A percentile compares a stretch with the other conserved stretches of the same genome.
Conservation (phyloP, 2,888 invertebrate genomes). For the Orthonevra nobilis region DNA sequence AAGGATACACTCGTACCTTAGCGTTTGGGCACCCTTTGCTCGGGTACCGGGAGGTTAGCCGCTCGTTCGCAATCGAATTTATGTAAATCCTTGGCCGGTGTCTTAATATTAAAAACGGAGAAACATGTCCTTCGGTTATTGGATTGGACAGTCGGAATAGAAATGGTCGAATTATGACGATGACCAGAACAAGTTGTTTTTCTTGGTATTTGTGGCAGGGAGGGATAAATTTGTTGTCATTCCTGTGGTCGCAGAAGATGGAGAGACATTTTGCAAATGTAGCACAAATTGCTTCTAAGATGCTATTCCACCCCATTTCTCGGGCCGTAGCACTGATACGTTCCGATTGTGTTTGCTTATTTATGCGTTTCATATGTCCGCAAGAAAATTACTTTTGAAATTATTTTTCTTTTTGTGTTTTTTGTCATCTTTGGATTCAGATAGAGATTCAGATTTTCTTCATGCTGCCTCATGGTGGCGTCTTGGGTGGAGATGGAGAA, state of each 20-base stretch:
- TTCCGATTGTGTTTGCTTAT: constrained; percentile 69
- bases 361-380: constrained; percentile 70
- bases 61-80: constrained; percentile 66
- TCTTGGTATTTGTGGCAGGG: constrained; percentile 11
- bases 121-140: constrained; percentile 73
- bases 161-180: constrained; percentile 75
- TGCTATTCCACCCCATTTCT: constrained; percentile 71
- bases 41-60: no score
- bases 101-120: constrained; percentile 70
- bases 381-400: constrained; percentile 69
- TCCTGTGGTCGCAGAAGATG: constrained; percentile 22
- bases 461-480: constrained; percentile 29
- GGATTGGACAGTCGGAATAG: constrained; percentile 74
- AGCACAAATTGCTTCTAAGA: constrained; percentile 70
- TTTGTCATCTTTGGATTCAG: constrained; percentile 28
- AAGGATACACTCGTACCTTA: constrained; percentile 17
- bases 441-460: no score
- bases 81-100: constrained; percentile 70
- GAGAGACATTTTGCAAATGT: constrained; percentile 69
- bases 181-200: constrained; percentile 61
- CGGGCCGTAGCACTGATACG: constrained; percentile 59
- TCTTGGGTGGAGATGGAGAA: constrained; percentile 50
- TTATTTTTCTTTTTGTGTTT: constrained; percentile 40
- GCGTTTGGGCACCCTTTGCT: neutral
- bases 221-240: constrained; percentile 66